Evolutionary conservation across 2,797 vertebrate species (phyloP).

Genomic region (Sebastes ruberrimus): DNA sequence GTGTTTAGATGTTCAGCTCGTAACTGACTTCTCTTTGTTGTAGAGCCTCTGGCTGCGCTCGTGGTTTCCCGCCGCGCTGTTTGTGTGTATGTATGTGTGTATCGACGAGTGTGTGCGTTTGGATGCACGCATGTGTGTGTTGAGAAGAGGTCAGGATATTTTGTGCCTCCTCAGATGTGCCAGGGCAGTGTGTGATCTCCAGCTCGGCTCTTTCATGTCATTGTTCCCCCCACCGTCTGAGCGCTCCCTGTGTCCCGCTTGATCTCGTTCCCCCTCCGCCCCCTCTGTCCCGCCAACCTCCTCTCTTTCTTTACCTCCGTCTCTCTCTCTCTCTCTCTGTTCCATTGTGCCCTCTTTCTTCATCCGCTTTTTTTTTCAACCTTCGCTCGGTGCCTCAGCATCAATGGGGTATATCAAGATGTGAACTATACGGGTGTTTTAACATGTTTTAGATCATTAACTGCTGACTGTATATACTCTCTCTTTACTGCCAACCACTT

Average conservation of each 20-base stretch:
- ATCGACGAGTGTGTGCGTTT: slow-evolving; percentile 6
- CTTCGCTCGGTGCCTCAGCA: neutral
- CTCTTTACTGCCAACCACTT: slow-evolving; percentile 17
- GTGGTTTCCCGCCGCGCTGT: neutral
- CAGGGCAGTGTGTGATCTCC: slow-evolving; percentile 77
- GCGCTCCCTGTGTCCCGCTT: slow-evolving; percentile 64
- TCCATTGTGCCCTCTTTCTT: neutral
- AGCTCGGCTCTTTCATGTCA: slow-evolving; percentile 81
- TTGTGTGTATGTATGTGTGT: slow-evolving; percentile 24
- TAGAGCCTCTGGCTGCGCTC: slow-evolving; percentile 31
- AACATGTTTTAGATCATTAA: slow-evolving; percentile 23
- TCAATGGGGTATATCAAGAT: neutral
- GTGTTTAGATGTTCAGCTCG: slow-evolving; percentile 57
- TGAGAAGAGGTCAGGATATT: slow-evolving; percentile 76
- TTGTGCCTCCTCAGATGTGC: slow-evolving; percentile 77
- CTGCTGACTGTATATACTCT: slow-evolving; percentile 5
- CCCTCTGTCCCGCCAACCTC: slow-evolving; percentile 35
- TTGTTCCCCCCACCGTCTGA: slow-evolving; percentile 74
- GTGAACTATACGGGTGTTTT: neutral
- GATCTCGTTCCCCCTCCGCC: slow-evolving; percentile 59
- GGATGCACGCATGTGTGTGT: neutral
- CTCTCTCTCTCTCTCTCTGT: slow-evolving; percentile 7
- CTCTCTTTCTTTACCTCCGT: slow-evolving; percentile 1
- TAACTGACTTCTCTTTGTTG: slow-evolving; percentile 64
- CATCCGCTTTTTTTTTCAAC: neutral